phyloP scores from a whole-genome alignment of 2,113 vertebrate species.

The Collichthys lucidus region DNA sequence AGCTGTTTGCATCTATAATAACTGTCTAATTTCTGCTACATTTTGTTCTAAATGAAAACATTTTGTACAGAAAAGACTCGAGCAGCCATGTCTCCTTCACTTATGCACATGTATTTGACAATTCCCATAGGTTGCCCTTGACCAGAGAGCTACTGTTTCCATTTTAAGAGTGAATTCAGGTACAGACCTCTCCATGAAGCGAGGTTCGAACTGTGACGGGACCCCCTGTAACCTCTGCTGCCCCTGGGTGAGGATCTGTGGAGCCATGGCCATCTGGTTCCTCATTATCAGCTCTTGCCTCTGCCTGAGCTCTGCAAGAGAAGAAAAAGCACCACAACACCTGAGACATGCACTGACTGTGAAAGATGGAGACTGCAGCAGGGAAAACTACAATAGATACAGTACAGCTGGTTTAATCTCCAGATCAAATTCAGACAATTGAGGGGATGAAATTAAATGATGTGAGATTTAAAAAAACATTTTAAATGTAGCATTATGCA shows the following conservation, averaged over 20 bases:
- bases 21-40: not conserved
- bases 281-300: constrained; percentile 91
- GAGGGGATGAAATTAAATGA: not conserved
- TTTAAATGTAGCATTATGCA: not conserved
- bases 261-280: constrained; percentile 92
- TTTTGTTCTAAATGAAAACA: not conserved
- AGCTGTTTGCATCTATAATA: not conserved
- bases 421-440: not conserved
- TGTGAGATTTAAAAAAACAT: not conserved
- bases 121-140: not conserved
- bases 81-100: not conserved
- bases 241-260: constrained; percentile 86
- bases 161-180: constrained; percentile 4
- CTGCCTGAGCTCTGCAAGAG: constrained; percentile 88
- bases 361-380: constrained; percentile 15
- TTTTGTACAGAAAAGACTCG: not conserved
- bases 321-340: constrained; percentile 15
- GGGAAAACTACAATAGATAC: not conserved
- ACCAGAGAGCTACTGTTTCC: not conserved
- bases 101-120: not conserved
- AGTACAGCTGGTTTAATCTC: not conserved
- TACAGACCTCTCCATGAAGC: constrained; percentile 89
- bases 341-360: constrained; percentile 17
- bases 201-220: constrained; percentile 88
- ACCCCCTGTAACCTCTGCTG: constrained; percentile 90